phyloP scores from a whole-genome alignment of 2,113 vertebrate species.

The Cryptotis parvus region DNA sequence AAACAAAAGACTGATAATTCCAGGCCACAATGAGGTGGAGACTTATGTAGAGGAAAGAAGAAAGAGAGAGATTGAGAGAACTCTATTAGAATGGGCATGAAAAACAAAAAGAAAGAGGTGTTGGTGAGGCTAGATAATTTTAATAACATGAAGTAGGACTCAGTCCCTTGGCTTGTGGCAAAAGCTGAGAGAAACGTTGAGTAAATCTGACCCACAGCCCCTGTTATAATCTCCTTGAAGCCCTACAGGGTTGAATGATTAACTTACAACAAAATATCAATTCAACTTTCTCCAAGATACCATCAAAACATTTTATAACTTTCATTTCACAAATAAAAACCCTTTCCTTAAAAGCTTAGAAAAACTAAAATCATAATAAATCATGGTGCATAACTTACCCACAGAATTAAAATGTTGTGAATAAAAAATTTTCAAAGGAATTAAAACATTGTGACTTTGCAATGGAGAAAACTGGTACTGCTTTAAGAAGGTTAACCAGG shows the following conservation, averaged over 20 bases:
- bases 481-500: background rate
- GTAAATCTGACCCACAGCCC: background rate
- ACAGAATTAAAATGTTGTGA: background rate
- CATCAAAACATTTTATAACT: background rate
- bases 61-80: background rate
- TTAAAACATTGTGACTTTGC: background rate
- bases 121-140: background rate
- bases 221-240: background rate
- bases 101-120: background rate
- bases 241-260: background rate
- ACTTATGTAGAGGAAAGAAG: background rate
- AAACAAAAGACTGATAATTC: background rate
- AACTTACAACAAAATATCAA: background rate
- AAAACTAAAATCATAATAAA: constrained; percentile 15
- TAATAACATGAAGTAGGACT: background rate
- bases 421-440: background rate
- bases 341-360: background rate
- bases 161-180: background rate
- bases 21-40: background rate
- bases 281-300: background rate
- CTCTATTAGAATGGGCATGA: rapidly evolving
- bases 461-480: background rate
- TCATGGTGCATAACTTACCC: background rate
- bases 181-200: background rate
- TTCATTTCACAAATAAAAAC: background rate